phyloP scores from a whole-genome alignment of 2,888 invertebrate species.

The Eilema depressum region DNA sequence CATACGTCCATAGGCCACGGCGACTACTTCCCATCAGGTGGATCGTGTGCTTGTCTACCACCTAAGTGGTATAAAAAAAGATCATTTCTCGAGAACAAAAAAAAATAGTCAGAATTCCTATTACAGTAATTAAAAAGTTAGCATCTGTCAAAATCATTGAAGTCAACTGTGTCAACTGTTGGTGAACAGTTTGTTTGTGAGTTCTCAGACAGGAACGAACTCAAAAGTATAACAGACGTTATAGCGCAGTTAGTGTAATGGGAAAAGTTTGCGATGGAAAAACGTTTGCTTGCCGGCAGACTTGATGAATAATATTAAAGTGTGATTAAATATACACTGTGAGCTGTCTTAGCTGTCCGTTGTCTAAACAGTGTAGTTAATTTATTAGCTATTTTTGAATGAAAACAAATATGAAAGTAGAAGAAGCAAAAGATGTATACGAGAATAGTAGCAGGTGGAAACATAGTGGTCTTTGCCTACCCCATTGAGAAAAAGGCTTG shows the following conservation, averaged over 20 bases:
- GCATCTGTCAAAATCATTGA: background rate
- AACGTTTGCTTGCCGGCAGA: background rate
- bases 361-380: background rate
- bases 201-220: background rate
- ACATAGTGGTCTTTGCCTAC: too few relatives aligned
- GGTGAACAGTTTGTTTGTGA: background rate
- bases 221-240: constrained; percentile 3
- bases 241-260: background rate
- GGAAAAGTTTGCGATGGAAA: background rate
- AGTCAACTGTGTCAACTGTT: background rate
- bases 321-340: background rate
- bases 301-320: constrained; percentile 4
- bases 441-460: too few relatives aligned
- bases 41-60: too few relatives aligned
- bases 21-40: too few relatives aligned
- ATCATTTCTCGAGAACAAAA: too few relatives aligned
- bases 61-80: too few relatives aligned
- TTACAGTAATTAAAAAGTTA: background rate
- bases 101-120: too few relatives aligned
- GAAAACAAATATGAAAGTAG: too few relatives aligned
- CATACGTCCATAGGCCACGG: too few relatives aligned
- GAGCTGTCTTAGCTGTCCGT: background rate
- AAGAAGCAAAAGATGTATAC: too few relatives aligned
- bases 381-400: too few relatives aligned
- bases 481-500: too few relatives aligned